Base-by-base conservation (phyloP, 1,140 invertebrate species). In the Heliothis subflexa region DNA sequence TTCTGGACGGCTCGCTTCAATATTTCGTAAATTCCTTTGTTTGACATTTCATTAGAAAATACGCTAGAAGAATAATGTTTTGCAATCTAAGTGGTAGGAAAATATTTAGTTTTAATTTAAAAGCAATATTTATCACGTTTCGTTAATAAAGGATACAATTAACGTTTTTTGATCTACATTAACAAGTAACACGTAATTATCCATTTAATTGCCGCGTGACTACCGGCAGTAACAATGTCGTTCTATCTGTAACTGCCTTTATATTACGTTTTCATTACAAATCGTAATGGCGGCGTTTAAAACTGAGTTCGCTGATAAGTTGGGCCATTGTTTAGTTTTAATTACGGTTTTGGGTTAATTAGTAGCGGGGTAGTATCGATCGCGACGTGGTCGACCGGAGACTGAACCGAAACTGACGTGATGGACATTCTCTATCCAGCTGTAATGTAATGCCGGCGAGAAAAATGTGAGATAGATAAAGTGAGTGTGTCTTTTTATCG, bases 281-380 rank as follows among this genome's bases (percentile, higher is more conserved):
- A 21, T 50, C 13, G 18, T 52, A 70, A 70, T 50, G 14, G 21
- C 66, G 28, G 2, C 66, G 66, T 70, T 70, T 50, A 52, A 59
- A 73, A 73, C 33, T 52, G 50, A 66, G 66, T 77, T 25, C 49
- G 59, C 61, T 66, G 74, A 77, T 77, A 64, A 77, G 61, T 62
- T 66, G 59, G 74, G 18, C 47, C 66, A 55, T 52, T 66, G 59
- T 62, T 66, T 77, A 18, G 25, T 40, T 77, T 77, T 77, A 77
- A 77, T 77, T 66, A 77, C 59, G 11, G n/a, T 0, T 66, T 54
- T 21, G 66, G 50, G 74, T 77, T 55, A 77, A 77, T 47, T 57
- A 40, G 50, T 66, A 66, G 59, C 49, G 61, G 11, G 59, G 40
- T 55, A 28, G 14, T 45, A 77, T 77, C 50, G 74, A 52, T 77